phyloP scores from a whole-genome alignment of 2,113 vertebrate genomes.

The Stomatorhinus ivindoensis region DNA sequence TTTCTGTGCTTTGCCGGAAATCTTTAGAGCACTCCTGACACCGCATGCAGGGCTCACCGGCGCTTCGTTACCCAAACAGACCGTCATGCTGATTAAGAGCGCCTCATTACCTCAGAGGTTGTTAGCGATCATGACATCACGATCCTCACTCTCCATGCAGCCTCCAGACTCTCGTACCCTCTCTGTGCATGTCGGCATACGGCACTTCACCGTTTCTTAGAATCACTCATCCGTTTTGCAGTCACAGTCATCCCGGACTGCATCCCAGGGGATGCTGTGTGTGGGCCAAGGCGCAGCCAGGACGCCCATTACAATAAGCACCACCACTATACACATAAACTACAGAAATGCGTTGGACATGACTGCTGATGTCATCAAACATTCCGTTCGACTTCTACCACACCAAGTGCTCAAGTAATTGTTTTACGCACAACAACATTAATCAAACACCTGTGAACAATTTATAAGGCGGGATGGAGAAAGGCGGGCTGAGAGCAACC shows the following conservation, averaged over 20 bases:
- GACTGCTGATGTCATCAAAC: neutral
- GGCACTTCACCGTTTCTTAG: neutral
- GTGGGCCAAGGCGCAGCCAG: neutral
- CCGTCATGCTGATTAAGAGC: neutral
- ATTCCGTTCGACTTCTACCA: neutral
- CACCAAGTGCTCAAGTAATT: neutral
- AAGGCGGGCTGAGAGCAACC: neutral
- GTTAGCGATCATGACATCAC: neutral
- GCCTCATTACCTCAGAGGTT: neutral
- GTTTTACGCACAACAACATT: neutral
- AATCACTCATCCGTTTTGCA: neutral
- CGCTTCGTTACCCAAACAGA: neutral
- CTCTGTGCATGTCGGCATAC: neutral
- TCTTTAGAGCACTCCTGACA: neutral
- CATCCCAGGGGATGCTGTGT: neutral
- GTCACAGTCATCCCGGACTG: neutral
- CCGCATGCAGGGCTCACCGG: neutral
- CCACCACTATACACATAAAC: neutral
- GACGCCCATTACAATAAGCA: neutral
- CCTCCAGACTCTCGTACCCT: neutral
- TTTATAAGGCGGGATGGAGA: neutral
- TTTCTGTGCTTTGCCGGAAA: neutral
- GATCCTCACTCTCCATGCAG: neutral
- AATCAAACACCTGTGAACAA: neutral
- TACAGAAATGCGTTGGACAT: neutral